These are phyloP conservation scores for Phrixothrix hirtus DNA, from an alignment of 2,888 invertebrate species.

Conservation along the genomic window DNA sequence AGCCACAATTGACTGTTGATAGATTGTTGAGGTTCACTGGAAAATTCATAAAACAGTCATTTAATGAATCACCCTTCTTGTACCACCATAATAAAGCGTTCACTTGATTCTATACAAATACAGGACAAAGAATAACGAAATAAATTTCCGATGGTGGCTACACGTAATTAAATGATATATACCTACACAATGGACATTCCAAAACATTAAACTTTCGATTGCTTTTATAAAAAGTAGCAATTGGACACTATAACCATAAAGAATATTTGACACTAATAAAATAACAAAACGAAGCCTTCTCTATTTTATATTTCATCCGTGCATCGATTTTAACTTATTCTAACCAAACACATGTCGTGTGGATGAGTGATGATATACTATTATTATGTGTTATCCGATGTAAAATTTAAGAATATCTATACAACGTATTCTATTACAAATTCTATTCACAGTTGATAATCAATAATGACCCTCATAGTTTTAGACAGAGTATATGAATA, in stretches of 20 bases:
- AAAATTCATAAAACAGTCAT: constrained; percentile 32
- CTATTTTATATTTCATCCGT: not conserved
- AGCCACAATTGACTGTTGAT: constrained; percentile 9
- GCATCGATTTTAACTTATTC: not conserved
- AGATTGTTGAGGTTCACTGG: constrained; percentile 27
- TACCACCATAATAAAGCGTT: constrained; percentile 31
- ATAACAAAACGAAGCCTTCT: not conserved
- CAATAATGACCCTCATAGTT: too few relatives aligned
- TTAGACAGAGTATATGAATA: too few relatives aligned
- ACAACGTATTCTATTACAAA: not conserved
- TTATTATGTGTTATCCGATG: not conserved
- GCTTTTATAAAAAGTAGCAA: constrained; percentile 1
- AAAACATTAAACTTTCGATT: constrained; percentile 39
- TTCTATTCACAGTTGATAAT: too few relatives aligned
- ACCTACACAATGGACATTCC: constrained; percentile 40
- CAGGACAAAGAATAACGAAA: constrained; percentile 35
- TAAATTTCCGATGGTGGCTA: constrained; percentile 28
- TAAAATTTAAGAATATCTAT: not conserved
- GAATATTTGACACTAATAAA: not conserved
- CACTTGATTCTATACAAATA: constrained; percentile 35
- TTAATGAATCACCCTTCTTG: constrained; percentile 37
- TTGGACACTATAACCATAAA: not conserved
- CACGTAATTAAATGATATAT: constrained; percentile 36
- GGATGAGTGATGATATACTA: not conserved
- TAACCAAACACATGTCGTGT: not conserved